Evolutionary conservation across 2,113 vertebrate genomes (phyloP), one percentile per base, ranked within the genome.

Genomic region (Marmota flaviventris): DNA sequence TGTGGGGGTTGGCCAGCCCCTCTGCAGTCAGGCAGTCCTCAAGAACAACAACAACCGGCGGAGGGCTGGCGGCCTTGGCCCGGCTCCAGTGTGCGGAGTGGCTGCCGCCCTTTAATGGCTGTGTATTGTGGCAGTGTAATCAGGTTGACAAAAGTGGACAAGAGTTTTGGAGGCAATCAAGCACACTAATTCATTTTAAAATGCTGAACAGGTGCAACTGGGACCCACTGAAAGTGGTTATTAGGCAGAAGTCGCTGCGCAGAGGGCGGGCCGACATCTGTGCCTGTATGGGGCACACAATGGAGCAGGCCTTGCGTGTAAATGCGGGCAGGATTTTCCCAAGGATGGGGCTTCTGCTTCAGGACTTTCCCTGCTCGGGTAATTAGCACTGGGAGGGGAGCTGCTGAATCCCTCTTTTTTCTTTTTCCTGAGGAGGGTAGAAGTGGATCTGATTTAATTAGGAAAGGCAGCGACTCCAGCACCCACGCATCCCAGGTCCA

Each of bases 201-300:
- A 97, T 97, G 91, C 85, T 97, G 98, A 98, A 95, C 97, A 98
- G 98, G 98, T 98, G 97, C 97, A 96, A 98, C 61, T 53, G 94
- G 95, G 92, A 94, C 86, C 79, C 86, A 90, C 97, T 91, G 91
- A 97, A 95, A 94, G 83, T 95, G 93, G 96, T 98, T 96, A 97
- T 98, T 98, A 98, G 95, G 97, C 94, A 97, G 91, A 98, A 98
- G 84, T 97, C 82, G 22, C 95, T 97, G 97, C 89, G 93, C 97
- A 93, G 77, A 98, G 97, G 98, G 97, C 98, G 95, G 94, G 96
- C 77, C 77, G 94, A 98, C 98, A 98, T 98, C 98, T 98, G 97
- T 96, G 97, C 96, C 98, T 98, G 69, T 98, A 97, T 95, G 32
- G 73, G 79, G 85, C 95, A 85, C 88, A 98, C 90, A 98, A 98